Percentiles rank a stretch among this genome's conserved stretches.
Evolutionary conservation across 2,113 vertebrate genomes (phyloP).

Genomic region (Dasypus novemcinctus): DNA sequence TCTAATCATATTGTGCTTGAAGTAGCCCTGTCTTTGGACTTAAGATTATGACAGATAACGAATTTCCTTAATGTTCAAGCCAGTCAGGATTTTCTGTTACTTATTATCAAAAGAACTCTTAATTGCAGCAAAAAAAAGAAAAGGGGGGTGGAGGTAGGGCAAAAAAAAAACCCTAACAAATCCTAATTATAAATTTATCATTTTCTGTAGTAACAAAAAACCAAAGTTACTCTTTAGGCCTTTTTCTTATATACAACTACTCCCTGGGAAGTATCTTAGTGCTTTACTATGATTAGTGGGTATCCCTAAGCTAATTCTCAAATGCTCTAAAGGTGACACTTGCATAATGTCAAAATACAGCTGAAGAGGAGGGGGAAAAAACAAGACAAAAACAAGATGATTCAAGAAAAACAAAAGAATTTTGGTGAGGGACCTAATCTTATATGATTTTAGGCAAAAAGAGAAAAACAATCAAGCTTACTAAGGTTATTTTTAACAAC

Average conservation of each 20-base stretch:
- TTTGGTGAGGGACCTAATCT: neutral
- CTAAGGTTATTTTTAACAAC: conserved; percentile 39
- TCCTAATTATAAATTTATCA: neutral
- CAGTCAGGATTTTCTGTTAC: neutral
- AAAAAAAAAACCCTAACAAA: neutral
- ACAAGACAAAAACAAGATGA: neutral
- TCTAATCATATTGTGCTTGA: neutral
- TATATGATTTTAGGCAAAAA: conserved; percentile 1
- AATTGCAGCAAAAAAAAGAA: neutral
- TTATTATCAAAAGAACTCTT: neutral
- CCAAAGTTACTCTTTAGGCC: neutral
- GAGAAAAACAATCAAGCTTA: neutral
- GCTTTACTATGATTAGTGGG: neutral
- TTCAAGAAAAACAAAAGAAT: neutral
- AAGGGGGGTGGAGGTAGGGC: too few relatives aligned
- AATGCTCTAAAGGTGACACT: neutral
- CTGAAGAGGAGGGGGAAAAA: neutral
- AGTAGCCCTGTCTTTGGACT: neutral
- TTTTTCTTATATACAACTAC: neutral
- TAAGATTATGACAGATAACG: neutral
- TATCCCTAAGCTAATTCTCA: neutral
- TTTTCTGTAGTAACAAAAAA: neutral
- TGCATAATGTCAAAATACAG: neutral
- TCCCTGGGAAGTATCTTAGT: neutral
- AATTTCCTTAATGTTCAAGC: neutral